phyloP scores from a whole-genome alignment of 2,888 invertebrate genomes.

The Pegoplata infirma region DNA sequence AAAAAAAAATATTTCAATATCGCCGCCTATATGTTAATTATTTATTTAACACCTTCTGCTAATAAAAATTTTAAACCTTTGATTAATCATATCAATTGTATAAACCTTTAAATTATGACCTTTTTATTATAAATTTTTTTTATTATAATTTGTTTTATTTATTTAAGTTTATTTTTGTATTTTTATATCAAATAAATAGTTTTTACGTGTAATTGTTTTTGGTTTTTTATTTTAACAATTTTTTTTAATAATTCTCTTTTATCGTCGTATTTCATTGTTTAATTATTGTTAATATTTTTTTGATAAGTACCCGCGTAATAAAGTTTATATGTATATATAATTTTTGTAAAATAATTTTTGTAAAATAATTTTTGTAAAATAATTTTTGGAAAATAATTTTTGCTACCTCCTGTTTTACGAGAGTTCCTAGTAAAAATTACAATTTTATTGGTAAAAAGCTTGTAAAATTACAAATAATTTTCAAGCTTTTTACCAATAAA shows the following conservation, averaged over 20 bases:
- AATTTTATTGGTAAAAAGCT: no score
- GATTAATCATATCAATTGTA: not conserved
- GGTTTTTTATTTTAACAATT: slow-evolving; percentile 12
- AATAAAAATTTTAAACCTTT: not conserved
- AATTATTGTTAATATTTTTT: slow-evolving; percentile 6
- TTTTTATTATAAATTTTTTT: not conserved
- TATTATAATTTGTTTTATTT: not conserved
- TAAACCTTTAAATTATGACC: not conserved
- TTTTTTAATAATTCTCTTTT: not conserved
- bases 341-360: no score
- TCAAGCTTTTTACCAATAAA: no score
- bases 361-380: no score
- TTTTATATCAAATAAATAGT: slow-evolving; percentile 20
- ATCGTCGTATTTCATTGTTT: not conserved
- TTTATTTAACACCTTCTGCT: not conserved
- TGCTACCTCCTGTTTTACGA: no score
- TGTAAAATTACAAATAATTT: no score
- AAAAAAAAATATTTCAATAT: not conserved
- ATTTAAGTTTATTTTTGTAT: no score
- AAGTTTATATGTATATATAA: no score
- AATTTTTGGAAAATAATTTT: no score
- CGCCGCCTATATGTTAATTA: not conserved
- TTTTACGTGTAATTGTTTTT: slow-evolving; percentile 35
- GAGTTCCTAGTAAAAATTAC: no score
- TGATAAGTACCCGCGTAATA: no score